Percentiles rank a stretch among this genome's conserved stretches.
Evolutionary conservation across 2,888 invertebrate genomes (phyloP).

Genomic region (Tetragonisca angustula): DNA sequence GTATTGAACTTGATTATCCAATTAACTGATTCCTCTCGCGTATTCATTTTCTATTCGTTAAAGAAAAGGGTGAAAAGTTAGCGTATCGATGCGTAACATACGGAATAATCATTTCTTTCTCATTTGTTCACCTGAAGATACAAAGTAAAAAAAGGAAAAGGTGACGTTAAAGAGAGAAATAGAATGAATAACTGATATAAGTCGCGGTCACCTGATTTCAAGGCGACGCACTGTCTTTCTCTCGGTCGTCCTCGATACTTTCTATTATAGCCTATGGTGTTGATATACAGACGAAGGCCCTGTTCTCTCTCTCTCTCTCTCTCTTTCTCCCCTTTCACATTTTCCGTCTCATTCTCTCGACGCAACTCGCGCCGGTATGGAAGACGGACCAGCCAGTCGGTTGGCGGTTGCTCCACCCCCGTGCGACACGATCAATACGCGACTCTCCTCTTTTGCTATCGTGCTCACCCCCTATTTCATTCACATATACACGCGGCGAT

Average conservation of each 20-base stretch:
- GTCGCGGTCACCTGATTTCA: conserved; percentile 57
- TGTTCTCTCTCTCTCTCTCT: conserved; percentile 48
- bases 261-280: conserved; percentile 57
- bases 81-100: conserved; percentile 3
- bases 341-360: conserved; percentile 54
- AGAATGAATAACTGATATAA: conserved; percentile 26
- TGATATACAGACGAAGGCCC: conserved; percentile 57
- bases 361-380: conserved; percentile 71
- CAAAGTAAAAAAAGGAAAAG: background rate
- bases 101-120: conserved; percentile 5
- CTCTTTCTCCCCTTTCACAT: conserved; percentile 44
- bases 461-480: conserved; percentile 48
- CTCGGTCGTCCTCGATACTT: conserved; percentile 52
- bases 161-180: background rate
- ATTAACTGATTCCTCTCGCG: background rate
- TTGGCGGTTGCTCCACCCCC: conserved; percentile 82
- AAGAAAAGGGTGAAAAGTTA: background rate
- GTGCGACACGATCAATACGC: conserved; percentile 84
- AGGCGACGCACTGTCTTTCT: conserved; percentile 49
- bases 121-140: conserved; percentile 10
- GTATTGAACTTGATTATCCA: conserved; percentile 17
- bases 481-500: conserved; percentile 20
- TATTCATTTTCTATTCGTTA: background rate
- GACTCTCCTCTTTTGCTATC: conserved; percentile 73
- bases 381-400: conserved; percentile 77